Evolutionary conservation across 2,888 invertebrate genomes (phyloP).

Genomic region (Perithous albicinctus): DNA sequence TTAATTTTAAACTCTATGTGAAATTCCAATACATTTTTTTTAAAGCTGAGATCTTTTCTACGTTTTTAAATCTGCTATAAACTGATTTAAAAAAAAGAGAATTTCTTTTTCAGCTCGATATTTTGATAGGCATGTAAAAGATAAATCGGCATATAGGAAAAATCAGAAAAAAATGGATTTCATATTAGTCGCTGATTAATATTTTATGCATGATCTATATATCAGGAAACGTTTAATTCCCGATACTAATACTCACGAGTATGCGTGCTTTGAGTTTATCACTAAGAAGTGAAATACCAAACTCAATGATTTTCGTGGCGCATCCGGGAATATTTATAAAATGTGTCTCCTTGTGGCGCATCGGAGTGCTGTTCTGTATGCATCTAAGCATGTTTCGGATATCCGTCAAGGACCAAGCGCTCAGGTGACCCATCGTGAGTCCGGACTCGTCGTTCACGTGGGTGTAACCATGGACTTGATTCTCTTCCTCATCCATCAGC

Average conservation of each 20-base stretch:
- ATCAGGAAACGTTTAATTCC: neutral
- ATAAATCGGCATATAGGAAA: no score
- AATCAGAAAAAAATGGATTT: no score
- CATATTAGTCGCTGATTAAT: no score
- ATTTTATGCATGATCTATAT: no score
- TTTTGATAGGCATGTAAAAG: no score
- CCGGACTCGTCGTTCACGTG: slow-evolving; percentile 94
- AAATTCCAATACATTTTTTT: no score
- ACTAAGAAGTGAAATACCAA: slow-evolving; percentile 92
- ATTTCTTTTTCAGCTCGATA: no score
- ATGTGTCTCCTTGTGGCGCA: slow-evolving; percentile 95
- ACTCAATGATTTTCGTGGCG: slow-evolving; percentile 93
- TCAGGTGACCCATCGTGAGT: slow-evolving; percentile 93
- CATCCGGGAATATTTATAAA: slow-evolving; percentile 94
- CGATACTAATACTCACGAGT: slow-evolving; percentile 87
- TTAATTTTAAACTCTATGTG: no score
- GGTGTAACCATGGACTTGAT: slow-evolving; percentile 93
- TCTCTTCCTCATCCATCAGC: slow-evolving; percentile 93
- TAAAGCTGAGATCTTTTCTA: no score
- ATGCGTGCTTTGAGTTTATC: slow-evolving; percentile 94
- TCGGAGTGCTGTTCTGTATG: slow-evolving; percentile 95
- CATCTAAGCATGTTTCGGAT: slow-evolving; percentile 91
- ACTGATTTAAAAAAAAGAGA: no score
- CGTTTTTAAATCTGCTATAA: no score
- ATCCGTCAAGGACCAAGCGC: slow-evolving; percentile 93